These are phyloP conservation scores for Lasioglossum pauxillum DNA, from an alignment of 2,888 invertebrate genomes.

Conservation along the genomic window DNA sequence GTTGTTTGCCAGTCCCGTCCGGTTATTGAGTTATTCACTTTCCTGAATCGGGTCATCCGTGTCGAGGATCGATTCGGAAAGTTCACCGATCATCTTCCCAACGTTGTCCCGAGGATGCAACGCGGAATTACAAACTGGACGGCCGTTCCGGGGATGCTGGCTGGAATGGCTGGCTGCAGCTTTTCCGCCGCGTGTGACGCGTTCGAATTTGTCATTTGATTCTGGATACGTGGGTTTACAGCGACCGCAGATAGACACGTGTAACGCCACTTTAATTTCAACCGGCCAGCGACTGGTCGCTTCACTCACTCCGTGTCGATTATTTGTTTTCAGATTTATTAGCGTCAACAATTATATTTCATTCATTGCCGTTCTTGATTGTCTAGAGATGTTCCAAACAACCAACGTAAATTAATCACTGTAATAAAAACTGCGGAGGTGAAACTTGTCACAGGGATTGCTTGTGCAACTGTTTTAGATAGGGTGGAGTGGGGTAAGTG, in stretches of 20 bases:
- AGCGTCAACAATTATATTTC: not conserved
- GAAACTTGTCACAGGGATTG: too few relatives aligned
- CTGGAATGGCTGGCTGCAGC: not conserved
- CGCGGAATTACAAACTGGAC: slow-evolving; percentile 4
- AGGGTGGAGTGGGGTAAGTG: too few relatives aligned
- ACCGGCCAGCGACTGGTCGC: not conserved
- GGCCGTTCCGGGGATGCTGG: not conserved
- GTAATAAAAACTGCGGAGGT: too few relatives aligned
- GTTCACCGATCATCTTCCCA: slow-evolving; percentile 25
- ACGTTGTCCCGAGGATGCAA: slow-evolving; percentile 3
- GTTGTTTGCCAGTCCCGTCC: slow-evolving; percentile 58
- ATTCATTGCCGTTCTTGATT: too few relatives aligned
- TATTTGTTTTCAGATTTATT: not conserved
- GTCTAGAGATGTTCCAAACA: too few relatives aligned
- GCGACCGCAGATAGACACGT: not conserved
- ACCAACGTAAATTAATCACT: too few relatives aligned
- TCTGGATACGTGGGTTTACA: not conserved
- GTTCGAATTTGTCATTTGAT: slow-evolving; percentile 15
- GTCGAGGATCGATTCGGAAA: slow-evolving; percentile 52
- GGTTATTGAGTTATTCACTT: slow-evolving; percentile 64
- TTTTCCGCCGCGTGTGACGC: not conserved
- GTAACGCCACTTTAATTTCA: slow-evolving; percentile 4
- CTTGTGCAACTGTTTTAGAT: too few relatives aligned
- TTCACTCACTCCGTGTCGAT: not conserved
- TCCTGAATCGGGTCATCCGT: slow-evolving; percentile 51